Evolutionary conservation across 1,140 invertebrate genomes (phyloP).

Genomic region (Sycobia sp.): DNA sequence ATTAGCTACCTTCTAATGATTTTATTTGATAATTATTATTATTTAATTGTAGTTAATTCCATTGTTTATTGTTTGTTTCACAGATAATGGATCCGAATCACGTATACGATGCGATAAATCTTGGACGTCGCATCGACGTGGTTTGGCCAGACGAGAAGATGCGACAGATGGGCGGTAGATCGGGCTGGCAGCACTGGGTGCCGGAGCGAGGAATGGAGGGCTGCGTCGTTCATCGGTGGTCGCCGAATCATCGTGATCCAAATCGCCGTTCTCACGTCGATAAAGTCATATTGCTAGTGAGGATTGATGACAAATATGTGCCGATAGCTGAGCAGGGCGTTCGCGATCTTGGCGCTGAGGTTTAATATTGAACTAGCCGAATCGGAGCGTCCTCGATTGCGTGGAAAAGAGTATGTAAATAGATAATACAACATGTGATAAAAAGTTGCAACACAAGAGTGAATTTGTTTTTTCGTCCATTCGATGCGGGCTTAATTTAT

Average conservation of each 20-base stretch:
- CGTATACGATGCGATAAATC: constrained; percentile 89
- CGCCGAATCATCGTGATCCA: constrained; percentile 85
- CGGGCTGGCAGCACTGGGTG: constrained; percentile 87
- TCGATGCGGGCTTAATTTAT: too few species aligned
- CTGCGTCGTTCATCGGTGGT: constrained; percentile 87
- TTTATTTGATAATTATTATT: not conserved
- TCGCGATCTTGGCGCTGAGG: constrained; percentile 77
- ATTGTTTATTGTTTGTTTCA: not conserved
- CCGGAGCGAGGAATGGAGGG: constrained; percentile 91
- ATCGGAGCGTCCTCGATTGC: not conserved
- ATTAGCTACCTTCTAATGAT: not conserved
- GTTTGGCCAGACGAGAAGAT: constrained; percentile 90
- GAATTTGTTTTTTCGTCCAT: too few species aligned
- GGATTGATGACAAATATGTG: constrained; percentile 90
- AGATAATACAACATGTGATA: not conserved
- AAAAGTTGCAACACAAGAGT: not conserved
- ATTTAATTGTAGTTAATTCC: not conserved
- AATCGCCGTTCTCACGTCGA: constrained; percentile 86
- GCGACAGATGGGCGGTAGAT: constrained; percentile 81
- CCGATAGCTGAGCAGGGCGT: constrained; percentile 90
- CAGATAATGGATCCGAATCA: constrained; percentile 77
- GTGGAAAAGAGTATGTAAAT: not conserved
- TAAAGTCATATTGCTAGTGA: constrained; percentile 87
- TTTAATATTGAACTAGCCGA: constrained; percentile 47
- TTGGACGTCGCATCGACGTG: constrained; percentile 86